Percentiles rank a stretch among this genome's conserved stretches.
Conservation (phyloP, 2,797 vertebrate species). For the Danio tinwini region DNA sequence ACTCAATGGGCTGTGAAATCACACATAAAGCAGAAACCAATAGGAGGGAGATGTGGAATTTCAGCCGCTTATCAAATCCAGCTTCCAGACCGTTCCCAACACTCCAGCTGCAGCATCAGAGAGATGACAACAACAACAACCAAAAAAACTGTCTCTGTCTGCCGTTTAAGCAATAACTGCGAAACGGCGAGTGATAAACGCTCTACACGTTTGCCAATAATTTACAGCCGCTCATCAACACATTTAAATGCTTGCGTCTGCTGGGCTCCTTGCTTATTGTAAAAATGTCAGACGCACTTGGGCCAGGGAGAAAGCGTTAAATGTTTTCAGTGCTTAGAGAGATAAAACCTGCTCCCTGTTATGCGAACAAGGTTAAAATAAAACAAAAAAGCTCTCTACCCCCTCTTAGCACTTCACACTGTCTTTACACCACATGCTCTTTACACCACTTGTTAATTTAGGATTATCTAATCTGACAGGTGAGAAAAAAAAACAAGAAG, state of each 20-base stretch:
- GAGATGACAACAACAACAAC: constrained; percentile 3
- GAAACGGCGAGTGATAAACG: constrained; percentile 27
- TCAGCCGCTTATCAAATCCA: constrained; percentile 53
- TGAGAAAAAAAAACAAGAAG: constrained; percentile 10
- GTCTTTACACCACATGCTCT: constrained; percentile 22
- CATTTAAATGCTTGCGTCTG: constrained; percentile 23
- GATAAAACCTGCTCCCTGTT: constrained; percentile 27
- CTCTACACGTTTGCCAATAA: constrained; percentile 28
- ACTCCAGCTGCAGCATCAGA: constrained; percentile 16
- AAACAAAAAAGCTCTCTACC: neutral
- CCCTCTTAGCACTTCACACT: neutral
- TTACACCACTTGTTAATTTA: constrained; percentile 23
- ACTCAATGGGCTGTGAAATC: constrained; percentile 67
- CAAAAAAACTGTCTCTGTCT: constrained; percentile 11
- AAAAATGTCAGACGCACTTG: constrained; percentile 20
- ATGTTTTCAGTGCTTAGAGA: constrained; percentile 31
- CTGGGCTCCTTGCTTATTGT: constrained; percentile 39
- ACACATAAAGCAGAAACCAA: constrained; percentile 60
- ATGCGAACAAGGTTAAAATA: constrained; percentile 17
- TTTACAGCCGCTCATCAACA: constrained; percentile 48
- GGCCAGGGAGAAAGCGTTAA: constrained; percentile 27
- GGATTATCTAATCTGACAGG: constrained; percentile 43
- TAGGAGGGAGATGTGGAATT: constrained; percentile 65
- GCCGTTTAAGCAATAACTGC: constrained; percentile 38
- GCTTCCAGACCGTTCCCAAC: constrained; percentile 12